These are phyloP conservation scores for Polylopha cassiicola DNA, from an alignment of 2,888 invertebrate species.

Conservation along the genomic window DNA sequence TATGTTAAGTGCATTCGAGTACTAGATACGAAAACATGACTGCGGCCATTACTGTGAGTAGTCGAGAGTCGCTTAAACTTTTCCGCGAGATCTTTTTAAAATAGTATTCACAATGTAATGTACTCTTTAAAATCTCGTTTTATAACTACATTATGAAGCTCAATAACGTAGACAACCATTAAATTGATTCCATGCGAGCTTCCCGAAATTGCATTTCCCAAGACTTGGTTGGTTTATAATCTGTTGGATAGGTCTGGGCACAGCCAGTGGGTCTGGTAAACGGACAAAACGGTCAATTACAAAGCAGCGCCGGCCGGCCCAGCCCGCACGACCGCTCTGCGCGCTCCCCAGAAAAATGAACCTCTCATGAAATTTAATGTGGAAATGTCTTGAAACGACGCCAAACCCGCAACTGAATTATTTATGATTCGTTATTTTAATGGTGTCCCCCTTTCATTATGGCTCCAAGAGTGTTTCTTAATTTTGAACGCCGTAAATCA, in stretches of 20 bases:
- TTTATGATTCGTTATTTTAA: slow-evolving; percentile 74
- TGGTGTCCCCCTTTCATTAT: slow-evolving; percentile 69
- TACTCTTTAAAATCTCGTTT: background rate
- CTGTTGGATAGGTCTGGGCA: slow-evolving; percentile 20
- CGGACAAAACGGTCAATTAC: slow-evolving; percentile 46
- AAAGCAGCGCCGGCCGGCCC: slow-evolving; percentile 14
- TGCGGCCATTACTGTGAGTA: too few species aligned
- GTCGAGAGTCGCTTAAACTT: too few species aligned
- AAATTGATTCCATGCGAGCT: slow-evolving; percentile 13
- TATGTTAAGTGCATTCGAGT: too few species aligned
- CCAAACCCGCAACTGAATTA: slow-evolving; percentile 73
- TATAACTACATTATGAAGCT: slow-evolving; percentile 6
- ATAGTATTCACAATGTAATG: background rate
- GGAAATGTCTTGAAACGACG: slow-evolving; percentile 74
- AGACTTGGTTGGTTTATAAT: slow-evolving; percentile 23
- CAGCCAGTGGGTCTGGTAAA: slow-evolving; percentile 25
- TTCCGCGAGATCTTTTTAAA: too few species aligned
- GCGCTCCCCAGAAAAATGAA: slow-evolving; percentile 66
- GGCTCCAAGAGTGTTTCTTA: slow-evolving; percentile 62
- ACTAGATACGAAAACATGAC: too few species aligned
- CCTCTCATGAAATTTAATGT: slow-evolving; percentile 76
- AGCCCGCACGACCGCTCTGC: slow-evolving; percentile 43
- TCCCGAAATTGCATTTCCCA: slow-evolving; percentile 17
- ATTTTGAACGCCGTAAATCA: slow-evolving; percentile 49
- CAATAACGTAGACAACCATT: slow-evolving; percentile 9